phyloP scores from a whole-genome alignment of 1,140 invertebrate species.

The Aphelinus atriplicis region DNA sequence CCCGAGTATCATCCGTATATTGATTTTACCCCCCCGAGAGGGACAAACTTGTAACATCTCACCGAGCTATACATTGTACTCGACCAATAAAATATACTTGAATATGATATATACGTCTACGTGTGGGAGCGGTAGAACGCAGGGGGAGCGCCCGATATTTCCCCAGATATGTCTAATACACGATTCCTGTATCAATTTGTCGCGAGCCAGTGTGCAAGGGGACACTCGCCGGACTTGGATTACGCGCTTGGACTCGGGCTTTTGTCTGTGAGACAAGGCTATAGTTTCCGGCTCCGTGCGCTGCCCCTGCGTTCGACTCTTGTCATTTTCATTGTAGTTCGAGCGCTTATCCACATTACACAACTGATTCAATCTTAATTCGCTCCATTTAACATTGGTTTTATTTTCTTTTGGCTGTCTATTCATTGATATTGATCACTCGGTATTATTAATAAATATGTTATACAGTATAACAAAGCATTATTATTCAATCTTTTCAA shows the following conservation, averaged over 20 bases:
- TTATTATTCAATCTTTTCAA: too few relatives aligned
- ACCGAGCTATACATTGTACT: conserved; percentile 52
- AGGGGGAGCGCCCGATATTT: background rate
- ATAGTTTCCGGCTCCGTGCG: background rate
- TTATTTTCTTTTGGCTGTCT: background rate
- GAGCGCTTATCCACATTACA: too few relatives aligned
- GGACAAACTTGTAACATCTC: conserved; percentile 59
- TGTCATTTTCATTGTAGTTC: conserved; percentile 6
- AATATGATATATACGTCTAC: conserved; percentile 37
- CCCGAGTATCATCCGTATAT: conserved; percentile 30
- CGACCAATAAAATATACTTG: conserved; percentile 62
- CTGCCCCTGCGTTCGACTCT: conserved; percentile 21
- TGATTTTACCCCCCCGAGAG: conserved; percentile 46
- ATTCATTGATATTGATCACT: conserved; percentile 11
- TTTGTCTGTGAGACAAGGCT: conserved; percentile 11
- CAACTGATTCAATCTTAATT: conserved; percentile 13
- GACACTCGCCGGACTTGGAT: background rate
- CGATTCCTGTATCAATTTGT: conserved; percentile 21
- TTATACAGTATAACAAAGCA: too few relatives aligned
- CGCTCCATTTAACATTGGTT: background rate
- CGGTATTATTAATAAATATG: too few relatives aligned
- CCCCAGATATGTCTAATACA: conserved; percentile 7
- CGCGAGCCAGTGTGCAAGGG: background rate
- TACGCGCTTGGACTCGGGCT: conserved; percentile 7
- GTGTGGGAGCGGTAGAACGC: background rate